Evolutionary conservation across 1,140 invertebrate genomes (phyloP), one percentile per base, ranked within the genome.

Genomic region (Hetaerina americana): DNA sequence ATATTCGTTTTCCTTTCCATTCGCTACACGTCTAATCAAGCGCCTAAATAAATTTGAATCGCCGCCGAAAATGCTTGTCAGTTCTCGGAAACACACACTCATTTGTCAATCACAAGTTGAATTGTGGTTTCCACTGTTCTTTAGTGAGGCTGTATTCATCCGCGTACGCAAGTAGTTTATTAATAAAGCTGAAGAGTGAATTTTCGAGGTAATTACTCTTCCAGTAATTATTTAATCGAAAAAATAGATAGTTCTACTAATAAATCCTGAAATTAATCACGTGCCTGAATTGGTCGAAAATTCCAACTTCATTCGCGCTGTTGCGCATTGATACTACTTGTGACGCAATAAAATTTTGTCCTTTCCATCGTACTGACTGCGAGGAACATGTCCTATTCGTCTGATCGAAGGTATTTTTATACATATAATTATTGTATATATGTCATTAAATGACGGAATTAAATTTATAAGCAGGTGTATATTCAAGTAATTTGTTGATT

Each of bases 301-400:
- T n/a, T n/a, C n/a, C n/a, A 57, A 57, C 40, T 57, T n/a, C 10
- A 1, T 57, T 57, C 40, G 40, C 68, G 26, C 26, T 69, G 68
- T 27, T 27, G 68, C 68, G 68, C 68, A 69, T 27, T 25, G 28
- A 69, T 69, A 69, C 26, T 69, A 69, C 68, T 27, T 8, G 68
- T 69, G 68, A 69, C 68, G 68, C 28, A 69, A 69, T 27, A 69
- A 69, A 69, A 69, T 69, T 69, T 27, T 69, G 26, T 69, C 68
- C 68, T 69, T 69, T 69, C 68, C 68, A 27, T 69, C 70, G 70
- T 29, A 29, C 70, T 70, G 31, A 40, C 31, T 70, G 29, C 26
- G 29, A 40, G 70, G 70, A 70, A 70, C 70, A 70, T 70, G 70
- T 70, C 70, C 27, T 70, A 49, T 66, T 40, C 31, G 15, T 70